Evolutionary conservation across 2,888 invertebrate genomes (phyloP), one percentile per base, ranked within the genome.

Genomic region (Copidosoma aretas): DNA sequence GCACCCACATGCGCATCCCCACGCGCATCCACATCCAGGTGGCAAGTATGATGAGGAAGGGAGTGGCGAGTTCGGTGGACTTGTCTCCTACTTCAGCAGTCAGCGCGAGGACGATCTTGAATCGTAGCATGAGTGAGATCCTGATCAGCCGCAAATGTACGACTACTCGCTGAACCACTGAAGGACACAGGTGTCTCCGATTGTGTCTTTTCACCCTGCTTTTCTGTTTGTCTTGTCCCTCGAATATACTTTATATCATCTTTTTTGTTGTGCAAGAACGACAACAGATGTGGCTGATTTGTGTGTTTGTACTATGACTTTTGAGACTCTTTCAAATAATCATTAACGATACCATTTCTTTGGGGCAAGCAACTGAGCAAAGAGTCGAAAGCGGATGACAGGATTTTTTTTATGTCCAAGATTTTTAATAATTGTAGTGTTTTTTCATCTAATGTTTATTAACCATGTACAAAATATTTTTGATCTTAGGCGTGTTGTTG

Each of bases 51-150:
- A 83, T 70, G 84, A 86, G 76, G 89, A 88, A 69, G 87, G 86
- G 15, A 83, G 88, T 73, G 90, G 93, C 60, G 94, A 94, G 81
- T 95, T 95, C 84, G 94, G 94, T 51, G 95, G 95, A 5, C 88
- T 95, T 77, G 95, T 95, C 69, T 94, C 94, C 82, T 95, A 95
- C 85, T 95, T 95, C 85, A 94, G 94, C 76, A 94, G 94, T 81
- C 95, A 95, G 84, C 89, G 89, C 76, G 92, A 94, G 82, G 94
- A 94, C 81, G 94, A 94, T 84, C 88, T 94, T 79, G 94, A 94
- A 84, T 89, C 91, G 86, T 91, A 90, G 88, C 86, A 85, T 82
- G 84, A 83, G 78, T 81, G 80, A 82, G 77, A 46, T 46, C 81
- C 82, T 80, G 82, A 81, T 79, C 79, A 80, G 76, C 59, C 51